Evolutionary conservation across 2,888 invertebrate species (phyloP).

Genomic region (Tenodera sinensis): DNA sequence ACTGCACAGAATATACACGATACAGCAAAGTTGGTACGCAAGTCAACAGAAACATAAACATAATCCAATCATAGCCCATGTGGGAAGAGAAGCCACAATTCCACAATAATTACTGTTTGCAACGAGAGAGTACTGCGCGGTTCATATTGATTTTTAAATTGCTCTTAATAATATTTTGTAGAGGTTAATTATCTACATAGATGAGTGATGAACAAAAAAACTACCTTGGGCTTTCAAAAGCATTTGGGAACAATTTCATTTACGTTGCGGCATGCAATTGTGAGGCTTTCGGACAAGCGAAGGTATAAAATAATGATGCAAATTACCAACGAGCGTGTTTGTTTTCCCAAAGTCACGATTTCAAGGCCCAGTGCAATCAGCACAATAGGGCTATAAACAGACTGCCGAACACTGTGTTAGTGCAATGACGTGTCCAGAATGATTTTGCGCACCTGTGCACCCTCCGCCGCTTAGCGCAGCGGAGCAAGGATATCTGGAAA

Average conservation of each 20-base stretch:
- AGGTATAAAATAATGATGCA: neutral
- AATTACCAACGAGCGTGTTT: neutral
- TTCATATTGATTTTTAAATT: neutral
- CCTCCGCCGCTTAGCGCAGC: too few relatives aligned
- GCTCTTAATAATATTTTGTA: neutral
- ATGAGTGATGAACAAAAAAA: neutral
- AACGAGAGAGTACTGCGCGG: neutral
- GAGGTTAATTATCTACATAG: neutral
- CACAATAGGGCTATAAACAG: neutral
- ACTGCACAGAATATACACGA: too few relatives aligned
- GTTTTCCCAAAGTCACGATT: neutral
- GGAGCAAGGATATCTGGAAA: neutral
- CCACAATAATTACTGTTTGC: neutral
- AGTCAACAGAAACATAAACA: neutral
- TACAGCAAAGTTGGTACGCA: too few relatives aligned
- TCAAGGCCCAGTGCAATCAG: neutral
- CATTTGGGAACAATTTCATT: neutral
- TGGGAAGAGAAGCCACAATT: neutral
- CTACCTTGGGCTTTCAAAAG: neutral
- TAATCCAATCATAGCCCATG: neutral
- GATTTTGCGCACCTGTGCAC: neutral
- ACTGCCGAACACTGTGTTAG: neutral
- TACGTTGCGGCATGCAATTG: neutral
- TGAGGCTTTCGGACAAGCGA: neutral
- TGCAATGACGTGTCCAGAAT: neutral